phyloP scores from a whole-genome alignment of 2,113 vertebrate species.

The Vidua chalybeata region DNA sequence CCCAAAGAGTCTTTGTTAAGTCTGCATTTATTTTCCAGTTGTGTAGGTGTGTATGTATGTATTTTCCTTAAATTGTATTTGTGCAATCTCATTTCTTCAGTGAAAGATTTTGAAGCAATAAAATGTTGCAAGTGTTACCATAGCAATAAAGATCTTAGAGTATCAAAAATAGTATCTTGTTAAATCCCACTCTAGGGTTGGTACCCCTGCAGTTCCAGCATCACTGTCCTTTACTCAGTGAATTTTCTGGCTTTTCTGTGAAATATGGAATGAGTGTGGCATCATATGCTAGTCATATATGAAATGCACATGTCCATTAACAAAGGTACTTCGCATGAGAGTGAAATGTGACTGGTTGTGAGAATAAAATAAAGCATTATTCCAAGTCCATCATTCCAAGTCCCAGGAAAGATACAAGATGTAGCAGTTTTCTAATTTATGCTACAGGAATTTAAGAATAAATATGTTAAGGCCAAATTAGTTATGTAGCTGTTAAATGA shows the following conservation, averaged over 20 bases:
- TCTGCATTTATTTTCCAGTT: not conserved
- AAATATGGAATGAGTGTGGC: not conserved
- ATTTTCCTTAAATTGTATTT: constrained; percentile 13
- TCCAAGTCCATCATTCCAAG: not conserved
- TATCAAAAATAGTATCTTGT: not conserved
- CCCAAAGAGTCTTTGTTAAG: not conserved
- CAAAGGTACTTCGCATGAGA: not conserved
- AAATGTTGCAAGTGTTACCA: constrained; percentile 36
- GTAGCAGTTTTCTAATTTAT: not conserved
- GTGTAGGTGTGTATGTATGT: not conserved
- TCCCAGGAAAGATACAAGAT: not conserved
- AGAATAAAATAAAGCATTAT: not conserved
- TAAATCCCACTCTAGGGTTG: not conserved
- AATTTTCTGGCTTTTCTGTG: not conserved
- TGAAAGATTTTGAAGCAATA: not conserved
- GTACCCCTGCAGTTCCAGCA: not conserved
- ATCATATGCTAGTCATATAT: not conserved
- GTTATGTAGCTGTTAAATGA: not conserved
- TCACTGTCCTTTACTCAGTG: not conserved
- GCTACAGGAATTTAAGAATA: not conserved
- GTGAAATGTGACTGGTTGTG: not conserved
- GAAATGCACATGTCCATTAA: not conserved
- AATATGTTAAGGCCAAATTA: not conserved
- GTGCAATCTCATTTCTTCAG: not conserved
- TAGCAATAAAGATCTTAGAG: constrained; percentile 9